These are phyloP conservation scores for Bombus pascuorum DNA, from an alignment of 1,140 invertebrate genomes.

Conservation along the genomic window DNA sequence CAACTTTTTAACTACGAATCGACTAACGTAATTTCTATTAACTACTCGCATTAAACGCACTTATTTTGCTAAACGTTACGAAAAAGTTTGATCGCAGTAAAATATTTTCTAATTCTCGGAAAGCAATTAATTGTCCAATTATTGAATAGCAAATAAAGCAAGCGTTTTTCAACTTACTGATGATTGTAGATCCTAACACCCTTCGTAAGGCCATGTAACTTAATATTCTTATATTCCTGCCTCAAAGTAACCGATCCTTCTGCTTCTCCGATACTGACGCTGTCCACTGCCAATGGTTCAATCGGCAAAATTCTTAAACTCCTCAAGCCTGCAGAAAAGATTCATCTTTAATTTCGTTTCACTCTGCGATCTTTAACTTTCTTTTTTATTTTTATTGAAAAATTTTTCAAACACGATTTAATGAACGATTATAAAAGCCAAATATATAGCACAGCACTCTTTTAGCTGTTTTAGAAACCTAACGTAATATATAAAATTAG, in stretches of 20 bases:
- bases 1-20: no score
- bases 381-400: neutral
- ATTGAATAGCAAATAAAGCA: neutral
- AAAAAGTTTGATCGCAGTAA: no score
- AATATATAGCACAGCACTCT: no score
- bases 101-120: neutral
- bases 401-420: no score
- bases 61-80: neutral
- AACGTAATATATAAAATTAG: no score
- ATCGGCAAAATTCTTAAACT: conserved; percentile 75
- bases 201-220: conserved; percentile 83
- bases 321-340: conserved; percentile 62
- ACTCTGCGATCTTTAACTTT: neutral
- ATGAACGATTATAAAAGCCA: no score
- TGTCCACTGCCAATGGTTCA: conserved; percentile 83
- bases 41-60: neutral
- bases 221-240: conserved; percentile 84
- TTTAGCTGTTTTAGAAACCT: no score
- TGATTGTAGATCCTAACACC: conserved; percentile 75
- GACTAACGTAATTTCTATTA: neutral
- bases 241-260: conserved; percentile 83
- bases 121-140: neutral
- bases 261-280: conserved; percentile 83
- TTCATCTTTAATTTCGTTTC: neutral
- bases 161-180: conserved; percentile 27